Conservation (phyloP, 2,113 vertebrate species). For the Tragelaphus scriptus region DNA sequence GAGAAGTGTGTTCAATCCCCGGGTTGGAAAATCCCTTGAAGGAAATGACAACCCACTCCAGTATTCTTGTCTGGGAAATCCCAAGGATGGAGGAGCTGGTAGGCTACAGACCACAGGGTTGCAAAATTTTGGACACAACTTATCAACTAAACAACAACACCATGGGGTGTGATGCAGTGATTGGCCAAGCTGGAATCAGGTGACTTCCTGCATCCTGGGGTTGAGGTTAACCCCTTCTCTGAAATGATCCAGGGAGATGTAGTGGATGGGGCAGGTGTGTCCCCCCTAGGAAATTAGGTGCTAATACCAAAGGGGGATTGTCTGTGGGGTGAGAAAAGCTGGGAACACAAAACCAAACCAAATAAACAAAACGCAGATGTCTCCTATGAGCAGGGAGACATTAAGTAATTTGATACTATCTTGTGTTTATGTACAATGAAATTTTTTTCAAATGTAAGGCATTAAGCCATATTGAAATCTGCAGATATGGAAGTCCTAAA, state of each 20-base stretch:
- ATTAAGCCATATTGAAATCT: neutral
- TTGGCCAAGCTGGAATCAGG: neutral
- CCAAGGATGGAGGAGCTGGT: neutral
- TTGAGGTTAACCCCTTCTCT: no score
- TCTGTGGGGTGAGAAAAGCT: neutral
- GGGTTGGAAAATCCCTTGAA: neutral
- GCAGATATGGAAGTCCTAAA: no score
- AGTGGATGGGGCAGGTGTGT: neutral
- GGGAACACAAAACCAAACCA: neutral
- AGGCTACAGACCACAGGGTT: neutral
- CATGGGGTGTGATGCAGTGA: rapidly evolving
- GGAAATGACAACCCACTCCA: neutral
- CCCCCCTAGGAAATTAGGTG: neutral
- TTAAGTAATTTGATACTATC: neutral
- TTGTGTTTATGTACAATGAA: neutral
- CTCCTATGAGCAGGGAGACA: neutral
- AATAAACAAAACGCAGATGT: neutral
- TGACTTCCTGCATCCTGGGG: neutral
- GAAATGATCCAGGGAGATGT: neutral
- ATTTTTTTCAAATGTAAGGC: neutral
- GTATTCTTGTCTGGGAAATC: neutral
- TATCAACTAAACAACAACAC: neutral
- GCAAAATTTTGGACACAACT: neutral
- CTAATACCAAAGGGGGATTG: neutral
- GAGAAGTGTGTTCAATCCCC: neutral